Base-by-base conservation (phyloP, 1,140 invertebrate genomes). In the Papilio polytes region DNA sequence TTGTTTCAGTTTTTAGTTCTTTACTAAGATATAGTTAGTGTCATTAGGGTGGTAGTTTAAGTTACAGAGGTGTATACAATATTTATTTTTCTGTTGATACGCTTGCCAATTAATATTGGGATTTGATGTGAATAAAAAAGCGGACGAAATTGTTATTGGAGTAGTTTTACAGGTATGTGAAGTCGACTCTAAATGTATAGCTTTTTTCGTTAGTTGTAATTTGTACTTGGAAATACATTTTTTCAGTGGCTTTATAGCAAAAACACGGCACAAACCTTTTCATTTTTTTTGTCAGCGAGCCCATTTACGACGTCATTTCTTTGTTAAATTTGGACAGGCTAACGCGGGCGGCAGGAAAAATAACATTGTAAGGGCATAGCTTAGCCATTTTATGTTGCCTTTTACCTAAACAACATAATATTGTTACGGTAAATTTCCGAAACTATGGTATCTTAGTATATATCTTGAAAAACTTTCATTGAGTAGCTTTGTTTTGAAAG, bases 301-400 rank as follows among this genome's bases (percentile, higher is more conserved):
- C 36, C 63, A 26, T 70, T 70, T 70, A 70, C 12, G 63, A 36
- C 26, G 63, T 70, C 63, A 70, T 70, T 70, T 70, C 22, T 70
- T 70, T 70, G 26, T 70, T 70, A 70, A 70, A 70, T 13, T 70
- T 70, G 26, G 22, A 70, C 63, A 70, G 63, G 63, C 63, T 31
- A 70, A 70, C 63, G 63, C 63, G 63, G 31, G 63, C 63, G 26
- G 63, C 63, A 26, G 63, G 63, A 31, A 70, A 70, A 70, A 31
- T 15, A 66, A 70, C 63, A 70, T 70, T 31, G 63, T 26, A 18
- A 36, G 63, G 6, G 26, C 26, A 31, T 70, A 70, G 63, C 26
- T 70, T 70, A 15, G 26, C 3, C 63, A 2, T 70, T 70, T 70
- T 70, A 70, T 70, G 26, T 70, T 31, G 63, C 63, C 63, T 15